Evolutionary conservation across 2,888 invertebrate species (phyloP).

Genomic region (Electrophaes corylata): DNA sequence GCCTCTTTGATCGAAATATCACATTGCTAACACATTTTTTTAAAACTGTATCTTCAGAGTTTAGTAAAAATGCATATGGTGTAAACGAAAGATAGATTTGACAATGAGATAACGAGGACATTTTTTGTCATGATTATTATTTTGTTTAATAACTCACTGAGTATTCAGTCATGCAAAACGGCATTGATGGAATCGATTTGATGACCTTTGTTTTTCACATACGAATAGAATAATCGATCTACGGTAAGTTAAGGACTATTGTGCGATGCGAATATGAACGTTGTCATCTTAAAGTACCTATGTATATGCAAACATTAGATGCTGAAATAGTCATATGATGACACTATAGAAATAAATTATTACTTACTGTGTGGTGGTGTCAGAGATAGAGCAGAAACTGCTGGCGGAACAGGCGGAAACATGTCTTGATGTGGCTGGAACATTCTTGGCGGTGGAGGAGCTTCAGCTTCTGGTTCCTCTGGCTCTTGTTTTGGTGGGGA

Average conservation of each 20-base stretch:
- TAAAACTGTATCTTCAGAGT: background rate
- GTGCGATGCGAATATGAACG: background rate
- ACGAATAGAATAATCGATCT: conserved; percentile 15
- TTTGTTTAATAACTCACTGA: conserved; percentile 54
- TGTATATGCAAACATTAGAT: background rate
- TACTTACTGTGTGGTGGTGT: conserved; percentile 93
- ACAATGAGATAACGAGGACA: conserved; percentile 73
- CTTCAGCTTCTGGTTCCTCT: conserved; percentile 76
- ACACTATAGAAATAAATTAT: background rate
- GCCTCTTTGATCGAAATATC: conserved; percentile 10
- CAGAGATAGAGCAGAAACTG: conserved; percentile 89
- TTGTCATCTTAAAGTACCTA: background rate
- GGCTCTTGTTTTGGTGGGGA: conserved; percentile 73
- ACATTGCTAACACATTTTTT: background rate
- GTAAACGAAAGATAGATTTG: conserved; percentile 38
- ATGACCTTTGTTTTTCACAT: conserved; percentile 65
- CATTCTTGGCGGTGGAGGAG: conserved; percentile 83
- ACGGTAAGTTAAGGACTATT: conserved; percentile 8
- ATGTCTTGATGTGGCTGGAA: conserved; percentile 85
- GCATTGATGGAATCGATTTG: conserved; percentile 59
- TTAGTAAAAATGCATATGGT: conserved; percentile 18
- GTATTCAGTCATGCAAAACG: conserved; percentile 69
- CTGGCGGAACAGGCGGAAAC: conserved; percentile 88
- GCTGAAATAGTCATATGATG: background rate
- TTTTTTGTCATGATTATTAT: conserved; percentile 65